phyloP scores from a whole-genome alignment of 2,888 invertebrate species.

The Choreutis nemorana region DNA sequence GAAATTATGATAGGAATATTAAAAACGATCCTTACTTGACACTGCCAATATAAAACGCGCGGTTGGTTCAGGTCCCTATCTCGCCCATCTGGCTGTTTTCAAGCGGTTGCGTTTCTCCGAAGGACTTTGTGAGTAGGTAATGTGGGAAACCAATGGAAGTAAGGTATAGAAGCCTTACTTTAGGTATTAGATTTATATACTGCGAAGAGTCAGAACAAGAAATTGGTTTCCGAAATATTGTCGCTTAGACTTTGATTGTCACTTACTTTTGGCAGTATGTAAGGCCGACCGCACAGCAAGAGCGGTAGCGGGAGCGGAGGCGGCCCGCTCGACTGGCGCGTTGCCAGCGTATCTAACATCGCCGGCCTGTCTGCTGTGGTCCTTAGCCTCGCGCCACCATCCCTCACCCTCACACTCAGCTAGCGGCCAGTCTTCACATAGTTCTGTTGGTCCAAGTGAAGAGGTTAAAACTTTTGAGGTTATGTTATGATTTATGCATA shows the following conservation, averaged over 20 bases:
- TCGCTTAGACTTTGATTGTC: too few species aligned
- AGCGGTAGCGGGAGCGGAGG: slow-evolving; percentile 78
- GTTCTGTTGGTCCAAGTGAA: slow-evolving; percentile 69
- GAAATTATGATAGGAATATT: slow-evolving; percentile 13
- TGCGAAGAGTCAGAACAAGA: too few species aligned
- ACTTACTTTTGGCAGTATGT: slow-evolving; percentile 64
- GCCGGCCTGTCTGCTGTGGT: slow-evolving; percentile 63
- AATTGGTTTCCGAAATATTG: too few species aligned
- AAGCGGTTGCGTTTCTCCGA: too few species aligned
- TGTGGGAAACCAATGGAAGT: too few species aligned
- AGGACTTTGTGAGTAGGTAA: too few species aligned
- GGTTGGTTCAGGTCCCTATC: slow-evolving; percentile 13
- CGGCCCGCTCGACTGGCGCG: slow-evolving; percentile 78
- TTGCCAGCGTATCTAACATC: slow-evolving; percentile 82
- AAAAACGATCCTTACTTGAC: slow-evolving; percentile 7
- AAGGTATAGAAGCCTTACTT: too few species aligned
- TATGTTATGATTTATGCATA: too few species aligned
- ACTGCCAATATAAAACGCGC: slow-evolving; percentile 12
- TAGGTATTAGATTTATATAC: too few species aligned
- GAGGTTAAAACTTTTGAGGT: slow-evolving; percentile 6
- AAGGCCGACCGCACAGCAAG: slow-evolving; percentile 85
- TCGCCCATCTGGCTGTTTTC: too few species aligned
- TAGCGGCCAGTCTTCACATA: slow-evolving; percentile 73
- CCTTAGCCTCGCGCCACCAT: slow-evolving; percentile 52
- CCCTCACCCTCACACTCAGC: slow-evolving; percentile 69